These are phyloP conservation scores for Telmatochromis sp. DNA, from an alignment of 2,113 vertebrate genomes.

Conservation along the genomic window DNA sequence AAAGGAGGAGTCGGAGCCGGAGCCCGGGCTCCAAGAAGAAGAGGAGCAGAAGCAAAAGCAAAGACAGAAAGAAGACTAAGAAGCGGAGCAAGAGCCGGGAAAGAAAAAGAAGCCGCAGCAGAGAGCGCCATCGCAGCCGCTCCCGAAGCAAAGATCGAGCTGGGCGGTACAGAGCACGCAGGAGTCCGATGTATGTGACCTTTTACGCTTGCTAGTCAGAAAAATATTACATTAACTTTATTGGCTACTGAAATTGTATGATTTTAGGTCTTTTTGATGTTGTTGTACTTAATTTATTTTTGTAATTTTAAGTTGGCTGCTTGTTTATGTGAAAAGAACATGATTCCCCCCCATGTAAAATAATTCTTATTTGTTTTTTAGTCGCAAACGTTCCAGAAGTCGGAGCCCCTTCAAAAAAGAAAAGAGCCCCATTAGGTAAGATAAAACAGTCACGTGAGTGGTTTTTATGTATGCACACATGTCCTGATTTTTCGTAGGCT, in stretches of 20 bases:
- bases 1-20: slow-evolving; percentile 84
- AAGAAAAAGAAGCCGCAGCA: slow-evolving; percentile 84
- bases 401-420: slow-evolving; percentile 94
- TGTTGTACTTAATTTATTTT: not conserved
- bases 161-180: slow-evolving; percentile 78
- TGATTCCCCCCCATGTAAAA: not conserved
- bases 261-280: not conserved
- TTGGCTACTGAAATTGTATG: not conserved
- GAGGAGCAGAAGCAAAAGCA: slow-evolving; percentile 86
- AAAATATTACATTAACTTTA: not conserved
- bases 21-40: slow-evolving; percentile 83
- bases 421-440: slow-evolving; percentile 91
- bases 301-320: not conserved
- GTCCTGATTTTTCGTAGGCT: not conserved
- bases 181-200: slow-evolving; percentile 87
- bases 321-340: not conserved
- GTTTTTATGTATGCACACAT: not conserved
- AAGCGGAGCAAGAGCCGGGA: slow-evolving; percentile 89
- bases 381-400: slow-evolving; percentile 85
- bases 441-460: not conserved
- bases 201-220: not conserved
- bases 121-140: slow-evolving; percentile 83
- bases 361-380: slow-evolving; percentile 39
- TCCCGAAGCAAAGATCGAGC: slow-evolving; percentile 86
- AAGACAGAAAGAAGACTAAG: slow-evolving; percentile 83